Evolutionary conservation across 2,113 vertebrate species (phyloP).

Genomic region (Gavia stellata): DNA sequence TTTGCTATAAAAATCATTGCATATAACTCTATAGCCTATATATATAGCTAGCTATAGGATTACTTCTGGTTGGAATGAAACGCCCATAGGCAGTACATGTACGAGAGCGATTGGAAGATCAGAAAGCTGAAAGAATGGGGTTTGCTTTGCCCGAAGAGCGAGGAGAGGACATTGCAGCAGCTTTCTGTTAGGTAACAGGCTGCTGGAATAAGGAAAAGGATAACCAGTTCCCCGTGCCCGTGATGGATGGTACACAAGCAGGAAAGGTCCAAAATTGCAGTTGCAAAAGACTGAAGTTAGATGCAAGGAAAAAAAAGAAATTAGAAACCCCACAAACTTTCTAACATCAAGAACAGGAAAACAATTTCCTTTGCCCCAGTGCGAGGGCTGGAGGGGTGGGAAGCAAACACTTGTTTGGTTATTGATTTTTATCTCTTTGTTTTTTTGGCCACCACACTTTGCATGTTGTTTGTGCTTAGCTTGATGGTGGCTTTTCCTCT

Average conservation of each 20-base stretch:
- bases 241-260: background rate
- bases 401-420: background rate
- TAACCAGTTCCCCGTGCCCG: rapidly evolving
- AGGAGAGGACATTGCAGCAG: background rate
- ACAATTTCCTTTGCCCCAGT: background rate
- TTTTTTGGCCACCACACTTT: background rate
- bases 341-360: background rate
- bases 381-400: background rate
- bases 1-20: background rate
- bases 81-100: rapidly evolving
- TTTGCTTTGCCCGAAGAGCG: background rate
- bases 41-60: no score
- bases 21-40: background rate
- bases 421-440: background rate
- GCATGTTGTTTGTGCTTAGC: background rate
- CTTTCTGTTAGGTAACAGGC: background rate
- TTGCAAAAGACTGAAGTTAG: background rate
- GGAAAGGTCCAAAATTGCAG: background rate
- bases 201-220: background rate
- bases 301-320: background rate
- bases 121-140: background rate
- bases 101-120: background rate
- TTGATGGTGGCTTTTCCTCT: background rate
- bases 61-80: background rate
- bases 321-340: background rate